Evolutionary conservation across 2,113 vertebrate genomes (phyloP), one percentile per base, ranked within the genome.

Genomic region (Pelecanus crispus): DNA sequence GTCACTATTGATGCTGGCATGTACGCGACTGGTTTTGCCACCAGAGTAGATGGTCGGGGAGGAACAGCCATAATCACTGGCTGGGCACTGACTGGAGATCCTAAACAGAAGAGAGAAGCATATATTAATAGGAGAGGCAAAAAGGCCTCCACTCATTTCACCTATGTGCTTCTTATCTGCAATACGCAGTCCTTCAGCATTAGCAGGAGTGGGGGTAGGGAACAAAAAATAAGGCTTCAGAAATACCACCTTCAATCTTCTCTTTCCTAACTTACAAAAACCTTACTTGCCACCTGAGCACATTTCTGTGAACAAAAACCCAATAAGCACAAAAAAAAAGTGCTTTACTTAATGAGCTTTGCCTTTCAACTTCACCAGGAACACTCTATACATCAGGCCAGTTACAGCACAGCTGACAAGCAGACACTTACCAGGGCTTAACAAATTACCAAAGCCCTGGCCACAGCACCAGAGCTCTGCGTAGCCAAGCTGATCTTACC

Each of bases 31-130:
- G 99, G 98, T 80, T 99, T 99, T 80, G 99, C 98, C 62, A 98
- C 92, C 62, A 98, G 96, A 38, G 97, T 94, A 21, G 98, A 96
- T 1, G 98, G 98, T 70, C 99, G 99, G 53, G 98, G 96, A n/a
- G 99, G 99, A 63, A 99, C 98, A 2, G 99, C 98, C 99, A 99
- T 99, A 96, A 99, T 99, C 91, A 99, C 99, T 1, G 98, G 99
- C 97, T 99, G 99, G 82, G 98, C 97, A 38, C 99, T 99, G 93
- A 99, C 99, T 4, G 99, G 99, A 59, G 99, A 99, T 24, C 99
- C 99, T 99, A 90, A 3, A 29, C 2, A 40, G 59, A 50, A 80
- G 36, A 40, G 56, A 93, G 44, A 91, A 53, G 68, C 16, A 73
- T 2, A 26, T 0, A 4, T 94, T 74, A 96, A 70, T 2, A 88